phyloP scores from a whole-genome alignment of 2,113 vertebrate genomes.

The Nematolebias whitei region DNA sequence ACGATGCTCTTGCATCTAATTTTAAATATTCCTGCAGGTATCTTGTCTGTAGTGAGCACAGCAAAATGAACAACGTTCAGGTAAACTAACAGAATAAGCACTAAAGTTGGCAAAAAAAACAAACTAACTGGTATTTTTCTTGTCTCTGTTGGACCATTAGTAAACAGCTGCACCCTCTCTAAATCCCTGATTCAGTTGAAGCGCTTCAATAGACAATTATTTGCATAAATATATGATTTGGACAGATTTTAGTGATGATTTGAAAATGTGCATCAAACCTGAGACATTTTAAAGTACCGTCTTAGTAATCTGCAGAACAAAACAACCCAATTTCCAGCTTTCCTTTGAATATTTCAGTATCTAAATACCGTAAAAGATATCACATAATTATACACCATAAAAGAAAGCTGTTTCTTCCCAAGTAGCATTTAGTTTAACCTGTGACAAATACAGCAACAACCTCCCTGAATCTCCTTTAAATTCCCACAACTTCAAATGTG shows the following conservation, averaged over 20 bases:
- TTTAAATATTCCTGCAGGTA: not conserved
- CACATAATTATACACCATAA: not conserved
- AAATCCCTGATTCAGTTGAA: conserved; percentile 17
- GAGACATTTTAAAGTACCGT: not conserved
- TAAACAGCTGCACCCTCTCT: conserved; percentile 21
- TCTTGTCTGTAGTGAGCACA: conserved; percentile 26
- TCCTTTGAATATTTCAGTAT: conserved; percentile 1
- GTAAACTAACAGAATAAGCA: conserved; percentile 8
- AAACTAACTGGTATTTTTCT: conserved; percentile 9
- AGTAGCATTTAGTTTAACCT: not conserved
- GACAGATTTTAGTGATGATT: conserved; percentile 13
- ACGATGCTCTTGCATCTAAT: not conserved
- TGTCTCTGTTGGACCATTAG: conserved; percentile 12
- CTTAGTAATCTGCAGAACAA: conserved; percentile 2
- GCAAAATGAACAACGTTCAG: no score
- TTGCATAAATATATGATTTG: conserved; percentile 6
- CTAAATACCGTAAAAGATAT: not conserved
- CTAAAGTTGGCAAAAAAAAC: conserved; percentile 11
- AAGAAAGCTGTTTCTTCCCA: not conserved
- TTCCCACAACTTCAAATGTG: no score
- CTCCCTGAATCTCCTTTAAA: no score
- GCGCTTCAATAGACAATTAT: conserved; percentile 6
- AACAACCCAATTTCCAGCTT: not conserved
- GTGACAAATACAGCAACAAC: no score
- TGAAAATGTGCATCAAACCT: conserved; percentile 2